Percentiles rank a stretch among this genome's conserved stretches.
Conservation (phyloP, 2,888 invertebrate genomes). For the Drosophila flavopinicola region DNA sequence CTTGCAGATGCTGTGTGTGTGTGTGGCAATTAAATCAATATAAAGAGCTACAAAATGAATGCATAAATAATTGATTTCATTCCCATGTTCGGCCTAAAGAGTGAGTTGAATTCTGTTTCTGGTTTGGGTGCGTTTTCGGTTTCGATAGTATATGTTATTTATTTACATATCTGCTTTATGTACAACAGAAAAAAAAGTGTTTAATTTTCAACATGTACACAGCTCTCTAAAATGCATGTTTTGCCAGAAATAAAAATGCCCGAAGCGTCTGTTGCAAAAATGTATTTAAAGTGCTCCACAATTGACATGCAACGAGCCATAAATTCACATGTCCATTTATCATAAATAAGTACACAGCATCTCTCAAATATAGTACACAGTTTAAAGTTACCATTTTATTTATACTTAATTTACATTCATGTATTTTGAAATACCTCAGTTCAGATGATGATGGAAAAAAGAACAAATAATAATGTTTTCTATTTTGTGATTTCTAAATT, state of each 20-base stretch:
- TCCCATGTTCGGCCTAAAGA: conserved; percentile 41
- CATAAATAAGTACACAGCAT: no score
- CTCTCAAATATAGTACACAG: no score
- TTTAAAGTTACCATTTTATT: no score
- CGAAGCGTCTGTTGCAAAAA: conserved; percentile 20
- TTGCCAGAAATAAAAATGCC: conserved; percentile 17
- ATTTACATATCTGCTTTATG: conserved; percentile 26
- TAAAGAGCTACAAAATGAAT: conserved; percentile 63
- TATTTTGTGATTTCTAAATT: no score
- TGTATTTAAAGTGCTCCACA: conserved; percentile 35
- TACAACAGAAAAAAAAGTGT: conserved; percentile 20
- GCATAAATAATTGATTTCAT: conserved; percentile 69
- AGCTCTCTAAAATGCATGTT: conserved; percentile 24
- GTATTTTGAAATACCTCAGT: no score
- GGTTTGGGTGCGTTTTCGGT: background rate
- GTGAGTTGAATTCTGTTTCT: background rate
- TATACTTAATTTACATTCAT: no score
- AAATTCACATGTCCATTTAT: no score
- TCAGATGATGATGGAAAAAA: no score
- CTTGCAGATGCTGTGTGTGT: conserved; percentile 31
- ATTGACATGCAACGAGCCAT: no score
- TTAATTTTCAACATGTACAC: conserved; percentile 32
- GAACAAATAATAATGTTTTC: no score
- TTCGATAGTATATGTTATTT: conserved; percentile 26
- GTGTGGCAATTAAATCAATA: conserved; percentile 62